Base-by-base conservation (phyloP, 2,797 vertebrate genomes). In the Urosaurus nigricauda region DNA sequence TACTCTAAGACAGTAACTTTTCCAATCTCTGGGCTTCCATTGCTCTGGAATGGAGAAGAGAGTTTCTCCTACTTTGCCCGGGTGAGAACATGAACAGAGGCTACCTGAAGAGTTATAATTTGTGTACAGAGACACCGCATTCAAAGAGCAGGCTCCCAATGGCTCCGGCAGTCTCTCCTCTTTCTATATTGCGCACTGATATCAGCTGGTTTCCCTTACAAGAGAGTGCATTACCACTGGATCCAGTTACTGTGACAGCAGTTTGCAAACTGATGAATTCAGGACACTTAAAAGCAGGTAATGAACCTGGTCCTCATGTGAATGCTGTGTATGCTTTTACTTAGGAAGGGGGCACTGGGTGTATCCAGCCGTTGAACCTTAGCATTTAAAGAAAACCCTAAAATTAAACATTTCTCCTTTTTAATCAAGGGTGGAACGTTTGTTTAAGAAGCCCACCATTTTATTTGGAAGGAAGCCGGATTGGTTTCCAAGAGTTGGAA, bases 271-370 rank as follows among this genome's bases (percentile, higher is more conserved):
- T 32, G 89, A 91, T 88, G 92, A 81, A 90, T 56, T 71, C 43
- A 80, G n/a, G 51, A 60, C 68, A 35, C 56, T 87, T 87, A 91
- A 88, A 92, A 89, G 84, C 65, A 93, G 91, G 70, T 93, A 85
- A 92, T 86, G 79, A 84, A 79, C 37, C 82, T 75, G 40, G 74
- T 83, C 21, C 2, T 47, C n/a, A 65, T 0, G 65, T 5, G 17
- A 77, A 16, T 14, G 12, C 47, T 5, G 56, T 1, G 32, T 29
- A 26, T 1, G 2, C 53, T 79, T 47, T 24, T 47, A 16, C 37
- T 14, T 17, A 26, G 35, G 21, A 5, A 2, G 7, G 53, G 71
- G n/a, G 2, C n/a, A 0, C 19, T 70, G 47, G 51, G 5, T 1
- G 40, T 21, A 47, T 32, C 37, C 11, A 17, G 5, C 13, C 40